Evolutionary conservation across 2,797 vertebrate species (phyloP).

Genomic region (Danio albolineatus): DNA sequence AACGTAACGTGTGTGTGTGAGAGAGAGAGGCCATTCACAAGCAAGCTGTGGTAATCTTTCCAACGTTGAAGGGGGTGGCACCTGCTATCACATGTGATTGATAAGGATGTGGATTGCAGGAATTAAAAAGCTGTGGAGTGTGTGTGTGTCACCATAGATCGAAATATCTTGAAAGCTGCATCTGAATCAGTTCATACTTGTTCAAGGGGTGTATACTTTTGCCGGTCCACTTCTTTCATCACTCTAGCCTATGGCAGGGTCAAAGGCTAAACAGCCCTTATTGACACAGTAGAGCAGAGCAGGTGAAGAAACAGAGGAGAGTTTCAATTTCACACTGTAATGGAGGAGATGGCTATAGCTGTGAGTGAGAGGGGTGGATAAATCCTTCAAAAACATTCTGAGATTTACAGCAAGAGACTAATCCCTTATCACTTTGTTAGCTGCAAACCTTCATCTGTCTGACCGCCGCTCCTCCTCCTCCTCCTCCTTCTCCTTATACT

Average conservation of each 20-base stretch:
- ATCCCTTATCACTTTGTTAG: conserved; percentile 22
- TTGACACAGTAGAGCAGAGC: conserved; percentile 30
- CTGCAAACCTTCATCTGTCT: conserved; percentile 30
- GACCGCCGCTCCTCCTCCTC: conserved; percentile 6
- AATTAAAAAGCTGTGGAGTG: conserved; percentile 39
- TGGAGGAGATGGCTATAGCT: conserved; percentile 24
- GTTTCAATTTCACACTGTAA: conserved; percentile 41
- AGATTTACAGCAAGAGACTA: conserved; percentile 27
- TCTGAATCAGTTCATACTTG: conserved; percentile 15
- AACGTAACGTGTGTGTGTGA: conserved; percentile 3
- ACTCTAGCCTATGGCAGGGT: conserved; percentile 26
- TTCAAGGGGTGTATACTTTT: neutral
- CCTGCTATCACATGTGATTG: conserved; percentile 38
- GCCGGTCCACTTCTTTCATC: conserved; percentile 16
- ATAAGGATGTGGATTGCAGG: conserved; percentile 42
- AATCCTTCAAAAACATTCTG: conserved; percentile 14
- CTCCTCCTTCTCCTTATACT: no score
- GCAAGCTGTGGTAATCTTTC: neutral
- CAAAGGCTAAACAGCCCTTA: conserved; percentile 36
- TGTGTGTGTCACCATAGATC: neutral
- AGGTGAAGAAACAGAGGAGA: conserved; percentile 5
- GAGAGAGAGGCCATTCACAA: conserved; percentile 25
- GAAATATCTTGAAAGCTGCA: conserved; percentile 1
- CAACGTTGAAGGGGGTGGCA: conserved; percentile 25
- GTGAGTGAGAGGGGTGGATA: neutral